These are phyloP conservation scores for Xestia ashworthii DNA, from an alignment of 2,888 invertebrate species.

Conservation along the genomic window DNA sequence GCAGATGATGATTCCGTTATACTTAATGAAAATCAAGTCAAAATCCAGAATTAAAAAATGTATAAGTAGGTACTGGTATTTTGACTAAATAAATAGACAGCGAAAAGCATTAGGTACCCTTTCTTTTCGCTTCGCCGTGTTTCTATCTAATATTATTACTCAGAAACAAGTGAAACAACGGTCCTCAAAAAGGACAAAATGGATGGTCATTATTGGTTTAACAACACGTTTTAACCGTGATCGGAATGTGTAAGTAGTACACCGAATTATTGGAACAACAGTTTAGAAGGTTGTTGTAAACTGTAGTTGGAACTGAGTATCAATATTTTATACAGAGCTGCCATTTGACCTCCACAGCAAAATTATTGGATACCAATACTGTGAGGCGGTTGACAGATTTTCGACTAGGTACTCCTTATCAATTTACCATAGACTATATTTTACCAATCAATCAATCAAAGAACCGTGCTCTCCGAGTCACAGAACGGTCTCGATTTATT, in stretches of 20 bases:
- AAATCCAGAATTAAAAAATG: neutral
- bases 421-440: neutral
- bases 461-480: neutral
- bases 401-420: neutral
- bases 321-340: neutral
- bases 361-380: neutral
- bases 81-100: too few relatives aligned
- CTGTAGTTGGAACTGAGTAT: neutral
- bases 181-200: slow-evolving; percentile 11
- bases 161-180: slow-evolving; percentile 13
- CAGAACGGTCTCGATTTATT: neutral
- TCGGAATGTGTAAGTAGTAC: slow-evolving; percentile 33
- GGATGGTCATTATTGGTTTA: slow-evolving; percentile 16
- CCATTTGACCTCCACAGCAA: neutral
- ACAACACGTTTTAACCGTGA: slow-evolving; percentile 16
- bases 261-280: slow-evolving; percentile 1
- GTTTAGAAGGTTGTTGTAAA: slow-evolving; percentile 4
- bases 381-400: neutral
- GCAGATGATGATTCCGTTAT: neutral
- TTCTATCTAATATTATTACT: too few relatives aligned
- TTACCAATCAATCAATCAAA: neutral
- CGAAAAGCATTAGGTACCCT: too few relatives aligned
- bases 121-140: too few relatives aligned
- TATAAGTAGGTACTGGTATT: too few relatives aligned
- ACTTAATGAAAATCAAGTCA: neutral